Evolutionary conservation across 2,888 invertebrate genomes (phyloP).

Genomic region (Apamea sordens): DNA sequence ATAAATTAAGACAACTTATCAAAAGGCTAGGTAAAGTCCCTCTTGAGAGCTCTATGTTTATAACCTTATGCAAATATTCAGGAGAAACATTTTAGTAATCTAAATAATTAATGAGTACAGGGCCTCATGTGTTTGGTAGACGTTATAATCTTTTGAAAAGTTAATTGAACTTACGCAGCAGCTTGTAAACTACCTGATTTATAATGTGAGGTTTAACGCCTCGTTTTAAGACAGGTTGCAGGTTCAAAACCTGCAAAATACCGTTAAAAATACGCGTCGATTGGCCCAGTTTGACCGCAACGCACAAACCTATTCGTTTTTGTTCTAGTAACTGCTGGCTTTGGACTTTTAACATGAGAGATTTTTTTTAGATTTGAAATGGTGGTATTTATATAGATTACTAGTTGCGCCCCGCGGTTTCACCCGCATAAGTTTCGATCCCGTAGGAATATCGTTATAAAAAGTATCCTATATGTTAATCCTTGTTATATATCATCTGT

Average conservation of each 20-base stretch:
- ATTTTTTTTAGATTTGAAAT: too few species aligned
- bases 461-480: too few species aligned
- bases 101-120: constrained; percentile 31
- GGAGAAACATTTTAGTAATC: constrained; percentile 20
- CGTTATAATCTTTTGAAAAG: constrained; percentile 3
- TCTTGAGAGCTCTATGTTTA: not conserved
- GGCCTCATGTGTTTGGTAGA: not conserved
- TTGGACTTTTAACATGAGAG: too few species aligned
- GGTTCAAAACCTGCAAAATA: too few species aligned
- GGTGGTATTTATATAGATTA: too few species aligned
- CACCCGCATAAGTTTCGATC: too few species aligned
- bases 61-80: constrained; percentile 28
- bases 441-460: too few species aligned
- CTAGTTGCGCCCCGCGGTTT: too few species aligned
- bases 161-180: not conserved
- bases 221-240: not conserved
- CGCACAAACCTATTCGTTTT: not conserved
- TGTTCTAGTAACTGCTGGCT: not conserved
- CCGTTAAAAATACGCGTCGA: too few species aligned
- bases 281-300: not conserved
- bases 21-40: not conserved
- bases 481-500: too few species aligned
- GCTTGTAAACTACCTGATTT: not conserved
- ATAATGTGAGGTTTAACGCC: not conserved
- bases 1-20: not conserved